Evolutionary conservation across 2,888 invertebrate genomes (phyloP).

Genomic region (Amorpha juglandis): DNA sequence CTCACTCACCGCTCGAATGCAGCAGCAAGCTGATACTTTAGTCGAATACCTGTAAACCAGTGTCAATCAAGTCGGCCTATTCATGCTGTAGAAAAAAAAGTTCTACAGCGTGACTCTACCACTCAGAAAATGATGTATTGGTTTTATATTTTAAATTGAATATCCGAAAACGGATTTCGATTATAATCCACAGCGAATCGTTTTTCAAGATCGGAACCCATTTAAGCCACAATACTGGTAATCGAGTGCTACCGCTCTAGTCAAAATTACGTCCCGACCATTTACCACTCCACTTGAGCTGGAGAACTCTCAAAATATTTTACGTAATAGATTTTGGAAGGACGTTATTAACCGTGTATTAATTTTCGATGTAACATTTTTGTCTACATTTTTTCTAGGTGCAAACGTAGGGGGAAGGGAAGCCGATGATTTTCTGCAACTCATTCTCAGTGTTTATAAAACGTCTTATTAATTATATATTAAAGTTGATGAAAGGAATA

Average conservation of each 20-base stretch:
- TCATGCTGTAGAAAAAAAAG: no score
- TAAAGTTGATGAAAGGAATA: no score
- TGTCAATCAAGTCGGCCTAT: no score
- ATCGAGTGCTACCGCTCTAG: conserved; percentile 56
- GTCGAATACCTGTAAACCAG: no score
- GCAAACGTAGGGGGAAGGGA: no score
- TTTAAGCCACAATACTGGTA: conserved; percentile 66
- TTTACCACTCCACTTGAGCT: conserved; percentile 42
- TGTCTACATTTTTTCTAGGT: neutral
- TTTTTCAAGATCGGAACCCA: conserved; percentile 67
- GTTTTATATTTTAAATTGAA: conserved; percentile 27
- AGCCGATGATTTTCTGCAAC: no score
- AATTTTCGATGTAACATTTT: neutral
- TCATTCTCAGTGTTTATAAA: no score
- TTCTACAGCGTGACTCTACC: no score
- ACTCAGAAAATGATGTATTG: no score
- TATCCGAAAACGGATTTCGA: conserved; percentile 49
- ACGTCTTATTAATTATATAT: no score
- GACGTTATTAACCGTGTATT: neutral
- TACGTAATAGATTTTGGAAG: conserved; percentile 20
- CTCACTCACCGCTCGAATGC: no score
- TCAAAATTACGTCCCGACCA: conserved; percentile 53
- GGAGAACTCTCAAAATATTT: conserved; percentile 36
- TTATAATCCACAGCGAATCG: conserved; percentile 55
- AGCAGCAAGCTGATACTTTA: no score